phyloP scores from a whole-genome alignment of 2,113 vertebrate genomes.

The Corythaeola cristata region DNA sequence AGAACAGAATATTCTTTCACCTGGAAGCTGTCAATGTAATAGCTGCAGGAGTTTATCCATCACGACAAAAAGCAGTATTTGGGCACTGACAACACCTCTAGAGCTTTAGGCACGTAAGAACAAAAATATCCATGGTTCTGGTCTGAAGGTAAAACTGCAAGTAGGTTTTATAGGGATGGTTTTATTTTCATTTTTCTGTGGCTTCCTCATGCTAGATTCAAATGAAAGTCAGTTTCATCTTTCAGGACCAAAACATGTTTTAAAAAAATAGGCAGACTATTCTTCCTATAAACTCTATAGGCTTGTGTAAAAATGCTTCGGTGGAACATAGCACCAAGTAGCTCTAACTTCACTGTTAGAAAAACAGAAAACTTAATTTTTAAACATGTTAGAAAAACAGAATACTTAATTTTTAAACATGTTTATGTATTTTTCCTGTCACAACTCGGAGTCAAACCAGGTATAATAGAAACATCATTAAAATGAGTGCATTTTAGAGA shows the following conservation, averaged over 20 bases:
- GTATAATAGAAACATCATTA: neutral
- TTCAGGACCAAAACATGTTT: neutral
- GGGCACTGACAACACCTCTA: neutral
- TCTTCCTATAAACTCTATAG: neutral
- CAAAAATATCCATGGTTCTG: neutral
- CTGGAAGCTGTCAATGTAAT: neutral
- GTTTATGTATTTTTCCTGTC: neutral
- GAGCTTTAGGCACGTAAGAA: neutral
- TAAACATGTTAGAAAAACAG: neutral
- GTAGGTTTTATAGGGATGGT: rapidly evolving
- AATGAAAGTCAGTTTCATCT: neutral
- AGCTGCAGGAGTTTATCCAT: neutral
- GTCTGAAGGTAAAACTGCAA: neutral
- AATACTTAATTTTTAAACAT: neutral
- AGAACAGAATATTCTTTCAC: neutral
- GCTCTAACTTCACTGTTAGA: neutral
- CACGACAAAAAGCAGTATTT: neutral
- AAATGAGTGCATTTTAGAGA: neutral
- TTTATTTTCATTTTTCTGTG: neutral
- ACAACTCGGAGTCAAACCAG: neutral
- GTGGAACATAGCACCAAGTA: neutral
- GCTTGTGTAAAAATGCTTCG: neutral
- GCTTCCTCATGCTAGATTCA: neutral
- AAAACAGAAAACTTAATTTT: neutral
- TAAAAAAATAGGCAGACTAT: neutral